Evolutionary conservation across 2,888 invertebrate genomes (phyloP).

Genomic region (Drosophila mimica): DNA sequence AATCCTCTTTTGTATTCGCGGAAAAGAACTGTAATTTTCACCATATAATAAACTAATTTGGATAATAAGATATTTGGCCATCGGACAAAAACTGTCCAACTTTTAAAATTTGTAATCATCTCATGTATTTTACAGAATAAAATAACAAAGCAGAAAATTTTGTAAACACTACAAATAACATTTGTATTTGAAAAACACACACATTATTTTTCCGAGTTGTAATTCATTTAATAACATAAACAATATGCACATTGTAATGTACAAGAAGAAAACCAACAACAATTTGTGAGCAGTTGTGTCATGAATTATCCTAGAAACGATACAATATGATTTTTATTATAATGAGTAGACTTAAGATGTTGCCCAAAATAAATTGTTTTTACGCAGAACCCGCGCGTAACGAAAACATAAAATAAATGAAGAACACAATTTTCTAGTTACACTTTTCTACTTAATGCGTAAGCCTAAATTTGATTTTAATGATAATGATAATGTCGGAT

Average conservation of each 20-base stretch:
- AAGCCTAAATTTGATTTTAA: constrained; percentile 25
- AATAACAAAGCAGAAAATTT: neutral
- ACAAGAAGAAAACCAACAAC: constrained; percentile 24
- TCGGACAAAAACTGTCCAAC: neutral
- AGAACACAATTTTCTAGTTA: constrained; percentile 41
- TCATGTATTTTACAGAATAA: neutral
- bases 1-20: neutral
- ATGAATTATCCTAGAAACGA: constrained; percentile 12
- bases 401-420: constrained; percentile 10
- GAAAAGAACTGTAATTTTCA: neutral
- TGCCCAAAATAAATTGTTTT: constrained; percentile 29
- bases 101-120: neutral
- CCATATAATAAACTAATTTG: too few relatives aligned
- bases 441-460: constrained; percentile 62
- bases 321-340: constrained; percentile 3
- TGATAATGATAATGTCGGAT: constrained; percentile 26
- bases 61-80: neutral
- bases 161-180: neutral
- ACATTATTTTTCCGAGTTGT: neutral
- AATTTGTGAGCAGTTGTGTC: constrained; percentile 38
- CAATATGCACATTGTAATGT: constrained; percentile 23
- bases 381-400: constrained; percentile 58
- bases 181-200: neutral
- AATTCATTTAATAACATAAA: constrained; percentile 32
- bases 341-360: constrained; percentile 17